phyloP scores from a whole-genome alignment of 2,888 invertebrate genomes.

The Hydraecia micacea region DNA sequence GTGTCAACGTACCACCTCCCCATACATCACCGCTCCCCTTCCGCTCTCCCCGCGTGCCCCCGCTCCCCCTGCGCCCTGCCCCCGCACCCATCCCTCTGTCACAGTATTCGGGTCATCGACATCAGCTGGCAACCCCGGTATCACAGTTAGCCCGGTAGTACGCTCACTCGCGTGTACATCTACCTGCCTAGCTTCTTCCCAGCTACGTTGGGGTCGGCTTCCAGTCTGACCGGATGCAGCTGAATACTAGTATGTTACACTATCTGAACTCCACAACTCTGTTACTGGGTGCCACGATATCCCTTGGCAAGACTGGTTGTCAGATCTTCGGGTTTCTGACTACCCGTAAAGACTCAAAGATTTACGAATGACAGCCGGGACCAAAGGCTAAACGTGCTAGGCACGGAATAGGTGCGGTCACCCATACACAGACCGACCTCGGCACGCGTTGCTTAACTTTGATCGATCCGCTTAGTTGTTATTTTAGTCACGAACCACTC shows the following conservation, averaged over 20 bases:
- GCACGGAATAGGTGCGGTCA: too few relatives aligned
- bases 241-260: neutral
- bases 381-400: neutral
- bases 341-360: neutral
- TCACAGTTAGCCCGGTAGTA: slow-evolving; percentile 34
- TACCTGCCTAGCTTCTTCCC: neutral
- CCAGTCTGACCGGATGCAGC: neutral
- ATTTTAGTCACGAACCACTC: neutral
- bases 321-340: neutral
- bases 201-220: neutral
- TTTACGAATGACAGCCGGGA: too few relatives aligned
- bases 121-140: slow-evolving; percentile 66
- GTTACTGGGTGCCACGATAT: neutral
- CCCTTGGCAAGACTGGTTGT: neutral
- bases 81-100: slow-evolving; percentile 58
- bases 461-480: neutral
- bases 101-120: slow-evolving; percentile 81
- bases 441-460: neutral
- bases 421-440: neutral
- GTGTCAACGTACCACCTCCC: slow-evolving; percentile 67
- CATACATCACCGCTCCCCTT: slow-evolving; percentile 37
- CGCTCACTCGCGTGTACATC: neutral
- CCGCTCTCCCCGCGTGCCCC: slow-evolving; percentile 25
- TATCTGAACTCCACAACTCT: neutral
- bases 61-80: slow-evolving; percentile 24